A percentile compares a stretch with the other conserved stretches of the same genome.
Conservation (phyloP, 2,888 invertebrate species). For the Macrosoma leucophasiata region DNA sequence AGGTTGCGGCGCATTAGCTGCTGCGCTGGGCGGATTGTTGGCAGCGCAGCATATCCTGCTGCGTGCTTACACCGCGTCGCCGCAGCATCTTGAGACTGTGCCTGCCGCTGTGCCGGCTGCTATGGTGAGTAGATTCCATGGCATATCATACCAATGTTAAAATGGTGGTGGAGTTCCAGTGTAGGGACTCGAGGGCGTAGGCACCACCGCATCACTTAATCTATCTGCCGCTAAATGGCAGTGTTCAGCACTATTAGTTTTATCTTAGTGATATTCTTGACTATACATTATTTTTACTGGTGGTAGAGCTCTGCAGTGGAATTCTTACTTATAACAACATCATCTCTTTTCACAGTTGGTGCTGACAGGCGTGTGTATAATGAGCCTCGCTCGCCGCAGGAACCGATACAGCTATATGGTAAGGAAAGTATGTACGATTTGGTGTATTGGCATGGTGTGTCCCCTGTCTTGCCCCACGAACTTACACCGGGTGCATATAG, state of each 20-base stretch:
- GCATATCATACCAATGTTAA: neutral
- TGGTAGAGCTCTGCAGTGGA: no score
- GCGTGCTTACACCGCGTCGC: constrained; percentile 82
- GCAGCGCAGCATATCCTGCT: constrained; percentile 9
- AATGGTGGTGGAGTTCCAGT: no score
- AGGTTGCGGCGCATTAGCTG: constrained; percentile 82
- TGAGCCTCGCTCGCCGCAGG: constrained; percentile 87
- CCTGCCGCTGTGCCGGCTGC: constrained; percentile 96
- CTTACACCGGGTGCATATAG: no score
- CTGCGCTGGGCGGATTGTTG: constrained; percentile 8
- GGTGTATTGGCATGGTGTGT: constrained; percentile 18
- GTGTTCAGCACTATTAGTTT: no score
- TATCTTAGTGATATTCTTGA: no score
- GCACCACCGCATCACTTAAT: no score
- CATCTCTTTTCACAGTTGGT: constrained; percentile 79
- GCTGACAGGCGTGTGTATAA: constrained; percentile 89
- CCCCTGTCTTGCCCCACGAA: constrained; percentile 19
- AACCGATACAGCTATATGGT: constrained; percentile 93
- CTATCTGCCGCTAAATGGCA: no score
- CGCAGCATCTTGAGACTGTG: constrained; percentile 90
- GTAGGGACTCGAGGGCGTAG: no score
- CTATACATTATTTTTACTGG: no score
- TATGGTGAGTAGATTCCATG: constrained; percentile 79
- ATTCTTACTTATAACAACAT: no score
- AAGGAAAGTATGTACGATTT: constrained; percentile 77